Evolutionary conservation across 2,797 vertebrate genomes (phyloP), one percentile per base, ranked within the genome.

Genomic region (Bucorvus abyssinicus): DNA sequence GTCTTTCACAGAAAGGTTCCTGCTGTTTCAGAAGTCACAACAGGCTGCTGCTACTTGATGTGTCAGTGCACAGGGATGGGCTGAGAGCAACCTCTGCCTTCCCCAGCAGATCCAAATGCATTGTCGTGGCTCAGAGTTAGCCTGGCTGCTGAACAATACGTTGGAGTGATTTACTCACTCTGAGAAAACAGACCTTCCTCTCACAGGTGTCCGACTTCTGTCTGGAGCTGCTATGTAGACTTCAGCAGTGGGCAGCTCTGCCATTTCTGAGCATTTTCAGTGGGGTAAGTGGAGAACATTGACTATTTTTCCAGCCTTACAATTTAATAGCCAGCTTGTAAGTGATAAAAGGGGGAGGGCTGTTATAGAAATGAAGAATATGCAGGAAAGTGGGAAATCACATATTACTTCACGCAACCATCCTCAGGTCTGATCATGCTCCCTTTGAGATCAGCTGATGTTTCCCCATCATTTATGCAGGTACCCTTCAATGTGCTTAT

Each of bases 351-450:
- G 0, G 6, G 7, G 13, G 8, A 59, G 13, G 57, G 9, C 49
- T 75, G 34, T 45, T 78, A 8, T 14, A 60, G 49, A 50, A 73
- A 75, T 45, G 6, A 74, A 36, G 34, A 42, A 9, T 52, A 10
- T 24, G 40, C 38, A 63, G 32, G 50, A 88, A 69, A 49, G 61
- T n/a, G 52, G 50, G 36, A 29, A 78, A 78, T n/a, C 12, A 6
- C 2, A 0, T 15, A 32, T 42, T 24, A 3, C 24, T 77, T 61
- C 24, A 23, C 0, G 1, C 16, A 65, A 7, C 59, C 59, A 52
- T 44, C 26, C 52, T 47, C 24, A 16, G 16, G 19, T 45, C 61
- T 75, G 30, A 42, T 53, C 7, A 1, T 27, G 11, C 29, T 84
- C 36, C 29, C 32, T 52, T 52, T 71, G 56, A 80, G 38, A 47